Base-by-base conservation (phyloP, 2,888 invertebrate genomes). In the Drosophila suboccidentalis region DNA sequence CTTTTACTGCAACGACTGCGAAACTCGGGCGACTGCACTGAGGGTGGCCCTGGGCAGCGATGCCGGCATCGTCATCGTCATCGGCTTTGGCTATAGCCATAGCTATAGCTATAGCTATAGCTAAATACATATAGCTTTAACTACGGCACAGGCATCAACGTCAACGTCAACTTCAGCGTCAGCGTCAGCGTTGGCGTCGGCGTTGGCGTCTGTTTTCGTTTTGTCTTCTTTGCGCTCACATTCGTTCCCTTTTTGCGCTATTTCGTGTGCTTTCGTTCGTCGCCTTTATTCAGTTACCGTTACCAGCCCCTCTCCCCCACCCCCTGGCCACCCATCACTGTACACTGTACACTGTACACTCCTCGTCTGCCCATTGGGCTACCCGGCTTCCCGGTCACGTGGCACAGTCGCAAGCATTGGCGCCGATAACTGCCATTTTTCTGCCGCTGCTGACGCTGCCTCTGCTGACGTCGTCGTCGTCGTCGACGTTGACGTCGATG, bases 361-460 rank as follows among this genome's bases (percentile, higher is more conserved):
- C n/a, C 41, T 38, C 34, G 8, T 13, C 43, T 10, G 9, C 2
- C 43, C 19, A 41, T 32, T 44, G 26, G 55, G 50, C 46, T 64
- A 15, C 49, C 61, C 67, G 66, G 64, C 77, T 59, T 64, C 65
- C 67, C 78, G 87, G 87, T 91, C 89, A 88, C 90, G 82, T 89
- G 84, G 80, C 80, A 75, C 75, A 75, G 71, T 87, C 80, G 73
- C 81, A 89, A 89, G 83, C 90, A 90, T 90, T 85, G 84, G 86
- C 90, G 90, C 90, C 90, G 90, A 90, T 90, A 90, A 90, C 87
- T 86, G 89, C 80, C 90, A 86, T 86, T 90, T 85, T 90, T 84
- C 80, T 78, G 71, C 78, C 67, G 61, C 71, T 73, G 55, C 43
- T 34, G 61, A 15, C 60, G 59, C 15, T 29, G 54, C 26, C 15